Conservation (phyloP, 2,888 invertebrate genomes). For the Thera britannica region DNA sequence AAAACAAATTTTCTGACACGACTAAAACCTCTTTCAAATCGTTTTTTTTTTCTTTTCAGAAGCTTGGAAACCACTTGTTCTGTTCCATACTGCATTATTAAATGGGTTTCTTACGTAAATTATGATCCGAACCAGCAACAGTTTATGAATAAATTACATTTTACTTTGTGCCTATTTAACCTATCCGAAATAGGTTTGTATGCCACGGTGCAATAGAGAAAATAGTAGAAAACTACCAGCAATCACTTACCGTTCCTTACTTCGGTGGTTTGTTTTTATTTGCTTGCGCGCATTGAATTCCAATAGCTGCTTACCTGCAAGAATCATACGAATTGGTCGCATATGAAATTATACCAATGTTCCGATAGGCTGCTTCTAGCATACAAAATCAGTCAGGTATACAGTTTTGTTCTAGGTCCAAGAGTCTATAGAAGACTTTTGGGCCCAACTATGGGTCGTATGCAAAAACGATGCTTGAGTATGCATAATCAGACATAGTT, state of each 20-base stretch:
- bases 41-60: too few relatives aligned
- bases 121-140: too few relatives aligned
- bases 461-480: too few relatives aligned
- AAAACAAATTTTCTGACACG: too few relatives aligned
- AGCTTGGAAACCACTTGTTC: too few relatives aligned
- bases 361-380: constrained; percentile 33
- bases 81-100: too few relatives aligned
- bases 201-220: constrained; percentile 72
- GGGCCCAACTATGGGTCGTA: too few relatives aligned
- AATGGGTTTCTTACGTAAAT: too few relatives aligned
- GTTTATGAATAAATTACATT: too few relatives aligned
- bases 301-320: constrained; percentile 54
- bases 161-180: not conserved
- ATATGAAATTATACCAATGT: constrained; percentile 46
- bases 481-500: too few relatives aligned
- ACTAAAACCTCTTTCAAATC: not conserved
- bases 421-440: not conserved
- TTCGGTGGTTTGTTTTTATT: constrained; percentile 64
- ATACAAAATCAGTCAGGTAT: constrained; percentile 19
- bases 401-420: not conserved
- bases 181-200: constrained; percentile 46
- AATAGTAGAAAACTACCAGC: constrained; percentile 70
- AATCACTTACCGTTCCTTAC: constrained; percentile 64
- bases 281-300: constrained; percentile 61
- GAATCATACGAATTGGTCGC: constrained; percentile 58